These are phyloP conservation scores for Gallinago stenura DNA, from an alignment of 2,797 vertebrate species.

Conservation along the genomic window DNA sequence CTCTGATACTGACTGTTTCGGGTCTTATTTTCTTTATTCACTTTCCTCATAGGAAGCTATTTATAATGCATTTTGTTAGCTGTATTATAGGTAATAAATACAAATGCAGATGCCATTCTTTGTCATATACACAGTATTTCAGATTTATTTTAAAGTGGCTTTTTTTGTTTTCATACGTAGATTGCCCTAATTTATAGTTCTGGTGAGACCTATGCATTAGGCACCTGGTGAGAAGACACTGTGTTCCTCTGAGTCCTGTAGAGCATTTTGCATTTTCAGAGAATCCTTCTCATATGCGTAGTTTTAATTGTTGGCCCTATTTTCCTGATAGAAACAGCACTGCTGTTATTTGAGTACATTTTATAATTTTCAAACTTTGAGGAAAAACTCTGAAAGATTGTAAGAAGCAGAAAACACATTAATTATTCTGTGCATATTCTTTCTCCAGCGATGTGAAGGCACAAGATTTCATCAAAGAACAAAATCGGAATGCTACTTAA, in stretches of 20 bases:
- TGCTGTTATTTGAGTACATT: neutral
- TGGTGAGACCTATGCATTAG: neutral
- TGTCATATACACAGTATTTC: neutral
- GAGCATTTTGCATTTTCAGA: neutral
- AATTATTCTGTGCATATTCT: neutral
- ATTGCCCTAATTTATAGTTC: neutral
- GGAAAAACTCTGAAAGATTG: neutral
- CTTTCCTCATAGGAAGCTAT: neutral
- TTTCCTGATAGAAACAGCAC: neutral
- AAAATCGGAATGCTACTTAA: slow-evolving; percentile 36
- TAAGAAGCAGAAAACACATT: neutral
- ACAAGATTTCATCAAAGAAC: slow-evolving; percentile 6
- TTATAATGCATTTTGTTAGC: slow-evolving; percentile 4
- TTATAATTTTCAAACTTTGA: neutral
- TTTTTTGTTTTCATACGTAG: neutral
- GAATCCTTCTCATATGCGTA: neutral
- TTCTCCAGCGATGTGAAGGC: neutral
- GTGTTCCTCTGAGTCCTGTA: neutral
- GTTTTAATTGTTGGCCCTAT: neutral
- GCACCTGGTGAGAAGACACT: neutral
- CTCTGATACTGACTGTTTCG: neutral
- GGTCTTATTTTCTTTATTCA: neutral
- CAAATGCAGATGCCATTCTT: neutral
- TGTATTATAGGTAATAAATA: neutral
- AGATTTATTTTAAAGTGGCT: slow-evolving; percentile 24